Evolutionary conservation across 35 echinoderm and acorn worm genomes (phyloP).

Genomic region (Strongylocentrotus purpuratus): DNA sequence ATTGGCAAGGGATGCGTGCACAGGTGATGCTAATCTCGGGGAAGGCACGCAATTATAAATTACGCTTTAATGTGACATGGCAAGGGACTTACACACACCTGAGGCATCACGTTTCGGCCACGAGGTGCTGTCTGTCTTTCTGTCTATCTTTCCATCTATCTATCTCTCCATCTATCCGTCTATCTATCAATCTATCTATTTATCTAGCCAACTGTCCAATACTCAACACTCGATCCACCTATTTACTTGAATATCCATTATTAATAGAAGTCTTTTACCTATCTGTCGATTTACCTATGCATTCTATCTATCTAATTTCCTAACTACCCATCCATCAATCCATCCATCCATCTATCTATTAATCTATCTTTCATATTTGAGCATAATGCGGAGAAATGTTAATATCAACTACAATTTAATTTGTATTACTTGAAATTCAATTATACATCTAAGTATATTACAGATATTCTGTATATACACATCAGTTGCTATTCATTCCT

Average conservation of each 20-base stretch:
- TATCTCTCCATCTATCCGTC: neutral
- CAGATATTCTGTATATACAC: too few species aligned
- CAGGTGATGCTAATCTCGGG: conserved; percentile 9
- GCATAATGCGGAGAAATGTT: too few species aligned
- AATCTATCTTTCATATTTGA: too few species aligned
- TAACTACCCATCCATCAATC: neutral
- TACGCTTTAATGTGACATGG: neutral
- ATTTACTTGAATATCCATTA: neutral
- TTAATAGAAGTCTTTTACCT: too few species aligned
- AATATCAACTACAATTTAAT: too few species aligned
- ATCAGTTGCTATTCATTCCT: too few species aligned
- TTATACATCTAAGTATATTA: too few species aligned
- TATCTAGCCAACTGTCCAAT: neutral
- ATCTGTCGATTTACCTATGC: too few species aligned
- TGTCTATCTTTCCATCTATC: neutral
- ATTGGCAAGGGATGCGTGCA: neutral
- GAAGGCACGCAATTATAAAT: conserved; percentile 33
- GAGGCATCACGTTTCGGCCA: neutral
- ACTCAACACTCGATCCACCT: neutral
- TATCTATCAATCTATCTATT: neutral
- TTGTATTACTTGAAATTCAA: too few species aligned
- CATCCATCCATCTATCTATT: too few species aligned
- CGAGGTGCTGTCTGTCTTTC: neutral
- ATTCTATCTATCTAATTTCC: neutral
- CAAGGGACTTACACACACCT: conserved; percentile 21